Evolutionary conservation across 35 echinoderm and acorn worm genomes (phyloP).

Genomic region (Stichopus chloronotus): DNA sequence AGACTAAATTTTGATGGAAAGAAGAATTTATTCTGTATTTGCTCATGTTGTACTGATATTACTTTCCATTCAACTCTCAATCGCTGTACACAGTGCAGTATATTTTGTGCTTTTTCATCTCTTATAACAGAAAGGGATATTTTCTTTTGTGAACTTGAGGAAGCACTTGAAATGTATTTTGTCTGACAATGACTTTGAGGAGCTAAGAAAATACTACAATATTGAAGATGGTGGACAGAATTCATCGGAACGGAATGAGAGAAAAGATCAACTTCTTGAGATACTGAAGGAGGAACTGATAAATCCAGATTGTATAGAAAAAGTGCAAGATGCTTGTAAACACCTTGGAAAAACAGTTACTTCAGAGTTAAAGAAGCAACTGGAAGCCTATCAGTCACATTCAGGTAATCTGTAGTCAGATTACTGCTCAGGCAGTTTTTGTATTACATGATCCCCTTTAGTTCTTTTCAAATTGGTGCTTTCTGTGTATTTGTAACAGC

Average conservation of each 20-base stretch:
- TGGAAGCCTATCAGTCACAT: neutral
- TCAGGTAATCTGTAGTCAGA: neutral
- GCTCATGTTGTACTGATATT: no score
- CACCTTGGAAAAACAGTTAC: neutral
- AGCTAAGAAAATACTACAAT: neutral
- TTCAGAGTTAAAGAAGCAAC: neutral
- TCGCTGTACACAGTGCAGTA: no score
- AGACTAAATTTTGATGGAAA: no score
- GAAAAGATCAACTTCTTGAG: neutral
- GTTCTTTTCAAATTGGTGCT: no score
- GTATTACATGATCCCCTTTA: no score
- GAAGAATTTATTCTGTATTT: no score
- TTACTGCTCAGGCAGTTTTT: neutral
- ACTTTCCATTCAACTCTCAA: no score
- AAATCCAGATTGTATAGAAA: neutral
- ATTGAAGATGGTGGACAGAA: neutral
- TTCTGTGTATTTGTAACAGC: no score
- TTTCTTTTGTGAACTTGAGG: neutral
- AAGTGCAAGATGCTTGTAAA: neutral
- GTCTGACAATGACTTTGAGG: neutral
- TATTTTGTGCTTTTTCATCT: no score
- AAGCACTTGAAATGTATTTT: neutral
- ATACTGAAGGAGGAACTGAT: neutral
- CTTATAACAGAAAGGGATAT: neutral
- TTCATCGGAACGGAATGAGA: neutral